Base-by-base conservation (phyloP, 2,113 vertebrate genomes). In the Platycercus adscitus region DNA sequence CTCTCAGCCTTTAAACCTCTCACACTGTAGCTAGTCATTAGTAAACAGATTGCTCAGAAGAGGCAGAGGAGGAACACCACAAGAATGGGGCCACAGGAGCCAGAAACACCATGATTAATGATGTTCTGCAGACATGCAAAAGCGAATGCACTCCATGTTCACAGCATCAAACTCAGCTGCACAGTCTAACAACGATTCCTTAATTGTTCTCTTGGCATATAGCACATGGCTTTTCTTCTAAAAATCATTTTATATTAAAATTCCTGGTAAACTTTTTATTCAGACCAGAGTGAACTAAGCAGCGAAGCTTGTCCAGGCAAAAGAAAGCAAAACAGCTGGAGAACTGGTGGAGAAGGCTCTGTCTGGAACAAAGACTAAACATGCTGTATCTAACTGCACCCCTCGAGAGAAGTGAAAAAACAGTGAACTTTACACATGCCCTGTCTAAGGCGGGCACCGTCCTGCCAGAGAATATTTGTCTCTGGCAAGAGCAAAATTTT, bases 81-180 rank as follows among this genome's bases (percentile, higher is more conserved):
- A 60, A 81, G 77, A 91, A 50, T 23, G 55, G 35, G 43, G 55
- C 31, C 26, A 3, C 6, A 5, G 55, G 61, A 95, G 91, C 89
- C 96, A 97, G 94, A 97, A 96, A 47, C 46, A 61, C 43, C 19
- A 28, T 89, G 91, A 93, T 95, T 92, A 71, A 95, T 88, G 82
- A 93, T 68, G 83, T 95, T 92, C 83, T 92, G 47, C 92, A 84
- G 86, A 92, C 84, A 96, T 18, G 68, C 65, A 81, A 89, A 93
- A 92, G 91, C 89, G 88, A 96, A 88, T 0, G 0, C 65, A 44
- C 52, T 95, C 86, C 50, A 44, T 52, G 65, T 81, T 84, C 61
- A 71, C 5, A 0, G 77, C 89, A 84, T 65, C 33, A 13, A 89
- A 35, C 64, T 84, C 89, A 2, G 86, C 61, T 75, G 24, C 72